Evolutionary conservation across 2,888 invertebrate genomes (phyloP).

Genomic region (Sinopyrophorus schimmeli): DNA sequence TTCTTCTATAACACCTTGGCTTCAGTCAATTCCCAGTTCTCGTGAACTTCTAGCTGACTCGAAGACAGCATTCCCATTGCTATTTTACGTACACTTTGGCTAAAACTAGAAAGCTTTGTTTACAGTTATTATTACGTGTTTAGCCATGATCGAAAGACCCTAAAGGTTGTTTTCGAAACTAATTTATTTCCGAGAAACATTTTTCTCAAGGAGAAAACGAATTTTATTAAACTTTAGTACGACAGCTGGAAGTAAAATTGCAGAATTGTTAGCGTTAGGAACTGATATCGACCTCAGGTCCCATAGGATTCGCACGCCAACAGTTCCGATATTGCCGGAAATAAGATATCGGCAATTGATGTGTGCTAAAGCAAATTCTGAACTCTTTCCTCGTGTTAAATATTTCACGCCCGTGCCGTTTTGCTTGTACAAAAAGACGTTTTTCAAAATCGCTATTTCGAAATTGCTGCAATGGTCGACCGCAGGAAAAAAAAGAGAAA

Average conservation of each 20-base stretch:
- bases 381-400: conserved; percentile 31
- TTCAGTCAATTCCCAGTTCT: conserved; percentile 40
- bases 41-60: conserved; percentile 40
- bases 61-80: conserved; percentile 27
- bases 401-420: conserved; percentile 22
- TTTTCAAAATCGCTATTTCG: conserved; percentile 26
- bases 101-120: conserved; percentile 21
- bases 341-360: conserved; percentile 47
- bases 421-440: conserved; percentile 12
- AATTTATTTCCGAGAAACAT: conserved; percentile 23
- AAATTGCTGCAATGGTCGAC: conserved; percentile 22
- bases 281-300: conserved; percentile 54
- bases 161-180: conserved; percentile 14
- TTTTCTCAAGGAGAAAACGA: conserved; percentile 42
- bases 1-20: conserved; percentile 41
- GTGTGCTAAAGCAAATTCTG: conserved; percentile 36
- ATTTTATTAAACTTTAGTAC: conserved; percentile 57
- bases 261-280: conserved; percentile 56
- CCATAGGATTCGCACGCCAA: conserved; percentile 53
- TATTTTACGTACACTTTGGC: conserved; percentile 27
- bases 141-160: conserved; percentile 9
- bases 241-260: conserved; percentile 57
- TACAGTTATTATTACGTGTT: conserved; percentile 15
- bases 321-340: conserved; percentile 54
- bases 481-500: conserved; percentile 37